Evolutionary conservation across 2,113 vertebrate species (phyloP).

Genomic region (Channa maculata): DNA sequence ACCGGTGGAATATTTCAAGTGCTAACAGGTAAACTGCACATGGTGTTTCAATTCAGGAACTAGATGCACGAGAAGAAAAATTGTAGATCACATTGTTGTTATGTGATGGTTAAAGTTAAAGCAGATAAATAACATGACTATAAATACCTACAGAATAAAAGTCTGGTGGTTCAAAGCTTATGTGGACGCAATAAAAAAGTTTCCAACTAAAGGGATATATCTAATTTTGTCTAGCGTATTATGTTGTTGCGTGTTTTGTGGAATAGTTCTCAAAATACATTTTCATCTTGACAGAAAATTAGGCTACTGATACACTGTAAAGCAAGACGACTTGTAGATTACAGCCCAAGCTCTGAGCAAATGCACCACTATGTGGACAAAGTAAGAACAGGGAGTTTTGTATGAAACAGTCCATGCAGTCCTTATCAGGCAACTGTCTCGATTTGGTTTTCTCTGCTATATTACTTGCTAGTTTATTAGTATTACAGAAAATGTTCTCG

Average conservation of each 20-base stretch:
- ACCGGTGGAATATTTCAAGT: slow-evolving; percentile 28
- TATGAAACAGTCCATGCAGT: slow-evolving; percentile 31
- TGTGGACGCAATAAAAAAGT: not conserved
- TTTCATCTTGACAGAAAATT: not conserved
- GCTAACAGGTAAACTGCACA: slow-evolving; percentile 29
- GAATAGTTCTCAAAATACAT: not conserved
- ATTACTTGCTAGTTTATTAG: slow-evolving; percentile 23
- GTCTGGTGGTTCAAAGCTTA: not conserved
- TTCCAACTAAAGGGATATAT: not conserved
- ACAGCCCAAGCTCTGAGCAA: slow-evolving; percentile 59
- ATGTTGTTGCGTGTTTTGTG: not conserved
- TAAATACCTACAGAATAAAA: not conserved
- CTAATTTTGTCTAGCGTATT: not conserved
- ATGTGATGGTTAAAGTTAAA: slow-evolving; percentile 2
- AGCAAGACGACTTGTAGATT: slow-evolving; percentile 24
- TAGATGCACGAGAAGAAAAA: not conserved
- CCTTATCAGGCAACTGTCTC: slow-evolving; percentile 1
- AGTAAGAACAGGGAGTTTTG: slow-evolving; percentile 62
- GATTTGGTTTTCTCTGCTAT: not conserved
- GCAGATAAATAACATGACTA: not conserved
- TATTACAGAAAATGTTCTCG: slow-evolving; percentile 31
- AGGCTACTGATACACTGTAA: slow-evolving; percentile 12
- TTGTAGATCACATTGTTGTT: not conserved
- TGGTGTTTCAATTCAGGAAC: slow-evolving; percentile 15
- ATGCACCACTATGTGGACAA: slow-evolving; percentile 80